Base-by-base conservation (phyloP, 1,140 invertebrate species). In the Pinna nobilis region DNA sequence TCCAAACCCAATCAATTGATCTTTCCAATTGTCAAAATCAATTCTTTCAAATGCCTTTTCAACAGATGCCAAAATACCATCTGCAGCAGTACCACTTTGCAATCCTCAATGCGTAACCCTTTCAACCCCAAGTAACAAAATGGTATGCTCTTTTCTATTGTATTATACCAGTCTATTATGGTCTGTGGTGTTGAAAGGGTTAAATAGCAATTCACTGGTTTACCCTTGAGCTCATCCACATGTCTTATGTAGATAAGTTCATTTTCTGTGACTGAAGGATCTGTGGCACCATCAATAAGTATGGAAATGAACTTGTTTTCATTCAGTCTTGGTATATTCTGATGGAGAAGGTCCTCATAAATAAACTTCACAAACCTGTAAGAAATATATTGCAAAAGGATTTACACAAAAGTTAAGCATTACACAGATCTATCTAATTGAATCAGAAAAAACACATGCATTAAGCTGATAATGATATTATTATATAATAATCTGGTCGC, bases 321-420 rank as follows among this genome's bases (percentile, higher is more conserved):
- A 30, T 23, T 30, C 2, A 60, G 30, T 15, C 35, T 18, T 6
- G 57, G 33, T 35, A 33, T 51, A 6, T 33, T 41, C 18, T 13
- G 25, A 11, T 32, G 35, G 41, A 39, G 41, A 13, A 68, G 51
- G 23, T 57, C 51, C 11, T 68, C 35, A 68, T 57, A 68, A 18
- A 59, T 68, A 37, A 32, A 60, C 39, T 49, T 60, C 6, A 69
- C 53, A 69, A 69, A 69, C 41, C 67, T 60, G 30, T n/a, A n/a
- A n/a, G n/a, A n/a, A n/a, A n/a, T n/a, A n/a, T n/a, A n/a, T n/a
- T n/a, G n/a, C n/a, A n/a, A n/a, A n/a, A n/a, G n/a, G n/a, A n/a
- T n/a, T n/a, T n/a, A n/a, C n/a, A n/a, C n/a, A n/a, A n/a, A n/a
- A n/a, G n/a, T n/a, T n/a, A n/a, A n/a, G n/a, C n/a, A n/a, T n/a